Evolutionary conservation across 1,140 invertebrate species (phyloP), one percentile per base, ranked within the genome.

Genomic region (Xylocopa sonorina): DNA sequence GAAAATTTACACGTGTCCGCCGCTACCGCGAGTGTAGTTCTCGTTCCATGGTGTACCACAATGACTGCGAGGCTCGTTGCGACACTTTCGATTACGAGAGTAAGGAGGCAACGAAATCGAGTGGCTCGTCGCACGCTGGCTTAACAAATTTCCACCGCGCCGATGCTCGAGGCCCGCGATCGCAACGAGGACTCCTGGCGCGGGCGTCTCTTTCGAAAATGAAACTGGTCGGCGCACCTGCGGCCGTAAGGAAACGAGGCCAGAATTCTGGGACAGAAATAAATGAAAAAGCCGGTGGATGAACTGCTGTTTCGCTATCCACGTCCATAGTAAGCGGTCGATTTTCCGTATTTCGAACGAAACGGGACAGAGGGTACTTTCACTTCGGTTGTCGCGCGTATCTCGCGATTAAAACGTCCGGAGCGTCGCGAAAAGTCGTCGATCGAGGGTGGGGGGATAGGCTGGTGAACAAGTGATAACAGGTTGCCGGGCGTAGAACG

Each of bases 261-360:
- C 27, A 27, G n/a, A 29, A 55, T 71, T 43, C 29, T 10, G 9
- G n/a, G 3, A 16, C 55, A 3, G 27, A 18, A 55, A 46, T n/a
- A 24, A 60, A 32, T 29, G 29, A n/a, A 46, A 32, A 0, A 66
- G 0, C n/a, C 0, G 6, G 14, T 58, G 27, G 43, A 64, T 29
- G 9, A 38, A 43, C 21, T 16, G 2, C 18, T 32, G 43, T 27
- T 73, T 34, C 32, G 7, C 18, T 7, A 9, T 1, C 16, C 38
- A 62, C 43, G 4, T 41, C 5, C 16, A 16, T 9, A 14, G 10
- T 51, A 38, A 32, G n/a, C 29, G 6, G 43, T 74, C 27, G 21
- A 67, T 67, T 67, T 34, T 67, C 32, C 51, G 9, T 34, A 46
- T 62, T 62, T 73, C 62, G n/a, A 34, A 1, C 46, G 6, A 68